phyloP scores from a whole-genome alignment of 2,797 vertebrate genomes.

The Carapus acus region DNA sequence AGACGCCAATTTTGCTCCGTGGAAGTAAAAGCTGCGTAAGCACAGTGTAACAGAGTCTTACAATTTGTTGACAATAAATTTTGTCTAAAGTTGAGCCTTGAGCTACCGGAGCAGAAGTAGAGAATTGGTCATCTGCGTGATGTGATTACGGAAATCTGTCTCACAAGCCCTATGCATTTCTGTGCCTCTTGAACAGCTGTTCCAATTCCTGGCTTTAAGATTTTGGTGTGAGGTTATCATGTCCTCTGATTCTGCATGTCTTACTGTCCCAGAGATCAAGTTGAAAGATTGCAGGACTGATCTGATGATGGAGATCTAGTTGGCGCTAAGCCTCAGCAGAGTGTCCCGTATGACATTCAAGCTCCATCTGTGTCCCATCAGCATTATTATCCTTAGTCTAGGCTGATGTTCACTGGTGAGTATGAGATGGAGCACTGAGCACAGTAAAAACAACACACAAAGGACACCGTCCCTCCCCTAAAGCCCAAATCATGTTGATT shows the following conservation, averaged over 20 bases:
- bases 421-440: not conserved
- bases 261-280: conserved; percentile 12
- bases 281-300: conserved; percentile 55
- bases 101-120: too few relatives aligned
- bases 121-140: too few relatives aligned
- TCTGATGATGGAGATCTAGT: conserved; percentile 43
- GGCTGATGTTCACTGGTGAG: conserved; percentile 9
- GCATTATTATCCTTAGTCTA: not conserved
- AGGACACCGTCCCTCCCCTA: conserved; percentile 11
- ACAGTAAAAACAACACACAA: conserved; percentile 2
- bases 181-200: too few relatives aligned
- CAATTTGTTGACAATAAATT: too few relatives aligned
- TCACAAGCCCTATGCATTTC: too few relatives aligned
- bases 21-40: conserved; percentile 6
- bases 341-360: not conserved
- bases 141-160: too few relatives aligned
- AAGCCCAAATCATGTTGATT: too few relatives aligned
- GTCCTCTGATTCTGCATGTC: conserved; percentile 21
- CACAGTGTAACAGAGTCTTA: too few relatives aligned
- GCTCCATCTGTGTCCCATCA: not conserved
- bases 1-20: conserved; percentile 14
- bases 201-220: too few relatives aligned
- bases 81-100: too few relatives aligned
- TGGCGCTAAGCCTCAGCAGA: conserved; percentile 9
- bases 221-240: too few relatives aligned